phyloP scores from a whole-genome alignment of 1,140 invertebrate genomes.

The Platyscapa corneri region DNA sequence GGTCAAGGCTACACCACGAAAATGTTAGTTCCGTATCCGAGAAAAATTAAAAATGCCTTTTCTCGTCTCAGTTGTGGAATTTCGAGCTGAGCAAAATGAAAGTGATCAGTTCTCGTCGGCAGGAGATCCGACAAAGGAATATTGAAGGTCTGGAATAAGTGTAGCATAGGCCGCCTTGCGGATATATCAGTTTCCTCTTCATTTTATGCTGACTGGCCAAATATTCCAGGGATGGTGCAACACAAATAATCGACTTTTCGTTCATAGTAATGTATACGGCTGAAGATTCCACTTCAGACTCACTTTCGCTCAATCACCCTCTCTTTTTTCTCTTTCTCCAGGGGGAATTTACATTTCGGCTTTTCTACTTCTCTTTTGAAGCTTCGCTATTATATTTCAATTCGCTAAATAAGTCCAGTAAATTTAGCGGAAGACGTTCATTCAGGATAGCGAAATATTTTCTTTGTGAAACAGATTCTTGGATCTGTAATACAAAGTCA shows the following conservation, averaged over 20 bases:
- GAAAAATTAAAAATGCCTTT: not conserved
- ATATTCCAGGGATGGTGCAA: not conserved
- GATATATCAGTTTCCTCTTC: conserved; percentile 62
- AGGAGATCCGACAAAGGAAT: not conserved
- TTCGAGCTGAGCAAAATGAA: not conserved
- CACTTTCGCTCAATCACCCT: not conserved
- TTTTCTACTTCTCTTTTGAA: not conserved
- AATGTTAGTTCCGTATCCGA: not conserved
- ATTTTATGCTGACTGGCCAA: conserved; percentile 48
- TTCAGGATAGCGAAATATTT: not conserved
- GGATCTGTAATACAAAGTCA: not conserved
- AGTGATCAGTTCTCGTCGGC: conserved; percentile 21
- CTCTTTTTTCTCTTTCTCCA: not conserved
- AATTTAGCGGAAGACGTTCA: not conserved
- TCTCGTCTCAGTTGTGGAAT: not conserved
- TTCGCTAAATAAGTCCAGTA: not conserved
- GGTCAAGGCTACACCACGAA: not conserved
- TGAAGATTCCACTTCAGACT: not conserved
- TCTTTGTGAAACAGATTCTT: not conserved
- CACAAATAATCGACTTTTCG: conserved; percentile 38
- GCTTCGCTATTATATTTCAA: not conserved
- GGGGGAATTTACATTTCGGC: not conserved
- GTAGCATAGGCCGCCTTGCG: conserved; percentile 28
- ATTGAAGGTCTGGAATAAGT: not conserved
- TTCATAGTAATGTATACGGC: not conserved